A percentile compares a stretch with the other conserved stretches of the same genome.
These are phyloP conservation scores for Melanotus villosus DNA, from an alignment of 2,888 invertebrate genomes.

Conservation along the genomic window DNA sequence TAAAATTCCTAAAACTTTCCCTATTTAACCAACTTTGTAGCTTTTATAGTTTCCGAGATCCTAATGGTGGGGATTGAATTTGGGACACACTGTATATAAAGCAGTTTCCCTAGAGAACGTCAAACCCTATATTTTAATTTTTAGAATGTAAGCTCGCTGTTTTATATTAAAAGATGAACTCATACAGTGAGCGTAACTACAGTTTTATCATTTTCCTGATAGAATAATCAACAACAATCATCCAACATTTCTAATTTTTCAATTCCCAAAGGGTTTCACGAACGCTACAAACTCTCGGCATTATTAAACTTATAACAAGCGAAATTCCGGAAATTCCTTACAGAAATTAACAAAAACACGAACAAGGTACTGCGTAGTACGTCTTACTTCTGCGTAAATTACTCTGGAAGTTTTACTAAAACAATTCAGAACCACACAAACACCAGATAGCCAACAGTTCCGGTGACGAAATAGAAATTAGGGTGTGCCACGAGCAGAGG, in stretches of 20 bases:
- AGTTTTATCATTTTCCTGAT: background rate
- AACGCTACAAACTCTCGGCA: background rate
- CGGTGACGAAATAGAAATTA: constrained; percentile 1
- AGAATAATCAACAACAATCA: no score
- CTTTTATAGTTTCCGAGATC: no score
- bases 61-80: no score
- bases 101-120: no score
- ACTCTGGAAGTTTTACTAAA: background rate
- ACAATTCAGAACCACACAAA: background rate
- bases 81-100: no score
- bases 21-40: no score
- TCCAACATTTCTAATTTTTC: background rate
- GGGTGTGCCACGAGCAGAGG: constrained; percentile 17
- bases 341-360: background rate
- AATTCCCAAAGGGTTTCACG: background rate
- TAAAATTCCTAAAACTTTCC: no score
- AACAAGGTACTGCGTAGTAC: constrained; percentile 8
- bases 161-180: no score
- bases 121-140: no score
- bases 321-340: background rate
- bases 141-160: no score
- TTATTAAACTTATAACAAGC: constrained; percentile 17
- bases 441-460: background rate
- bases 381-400: constrained; percentile 14
- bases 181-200: no score